Evolutionary conservation across 2,888 invertebrate genomes (phyloP).

Genomic region (Lissocephala sabroskyi): DNA sequence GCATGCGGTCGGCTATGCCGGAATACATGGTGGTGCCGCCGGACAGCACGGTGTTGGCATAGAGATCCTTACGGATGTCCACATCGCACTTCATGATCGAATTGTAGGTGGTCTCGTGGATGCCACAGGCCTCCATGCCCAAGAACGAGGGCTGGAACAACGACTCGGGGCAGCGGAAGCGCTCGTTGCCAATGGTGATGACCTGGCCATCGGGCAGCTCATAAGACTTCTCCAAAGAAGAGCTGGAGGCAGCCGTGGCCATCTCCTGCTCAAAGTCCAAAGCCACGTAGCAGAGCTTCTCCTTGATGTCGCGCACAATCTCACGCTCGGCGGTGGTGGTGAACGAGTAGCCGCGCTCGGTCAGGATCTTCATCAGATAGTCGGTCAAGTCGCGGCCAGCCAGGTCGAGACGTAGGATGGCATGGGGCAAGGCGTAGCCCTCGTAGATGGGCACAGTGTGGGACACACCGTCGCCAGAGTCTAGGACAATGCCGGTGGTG

Average conservation of each 20-base stretch:
- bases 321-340: conserved; percentile 94
- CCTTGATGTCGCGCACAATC: conserved; percentile 96
- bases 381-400: conserved; percentile 94
- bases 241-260: conserved; percentile 93
- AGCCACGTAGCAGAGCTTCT: conserved; percentile 92
- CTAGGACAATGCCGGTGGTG: conserved; percentile 96
- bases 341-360: conserved; percentile 92
- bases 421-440: conserved; percentile 93
- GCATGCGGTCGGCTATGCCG: conserved; percentile 93
- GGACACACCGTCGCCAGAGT: conserved; percentile 96
- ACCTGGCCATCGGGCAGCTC: conserved; percentile 91
- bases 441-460: conserved; percentile 98
- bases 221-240: conserved; percentile 94
- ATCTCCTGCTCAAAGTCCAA: conserved; percentile 95
- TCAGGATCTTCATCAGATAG: conserved; percentile 95
- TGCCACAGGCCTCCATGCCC: conserved; percentile 90
- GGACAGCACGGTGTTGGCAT: conserved; percentile 94
- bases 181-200: conserved; percentile 93
- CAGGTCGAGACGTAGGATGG: conserved; percentile 92
- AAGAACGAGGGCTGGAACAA: conserved; percentile 95
- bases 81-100: conserved; percentile 99
- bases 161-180: conserved; percentile 95
- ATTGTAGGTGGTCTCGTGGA: conserved; percentile 93
- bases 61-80: conserved; percentile 95
- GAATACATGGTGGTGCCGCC: conserved; percentile 97